Base-by-base conservation (phyloP, 2,888 invertebrate genomes). In the Neoitamus cyanurus region DNA sequence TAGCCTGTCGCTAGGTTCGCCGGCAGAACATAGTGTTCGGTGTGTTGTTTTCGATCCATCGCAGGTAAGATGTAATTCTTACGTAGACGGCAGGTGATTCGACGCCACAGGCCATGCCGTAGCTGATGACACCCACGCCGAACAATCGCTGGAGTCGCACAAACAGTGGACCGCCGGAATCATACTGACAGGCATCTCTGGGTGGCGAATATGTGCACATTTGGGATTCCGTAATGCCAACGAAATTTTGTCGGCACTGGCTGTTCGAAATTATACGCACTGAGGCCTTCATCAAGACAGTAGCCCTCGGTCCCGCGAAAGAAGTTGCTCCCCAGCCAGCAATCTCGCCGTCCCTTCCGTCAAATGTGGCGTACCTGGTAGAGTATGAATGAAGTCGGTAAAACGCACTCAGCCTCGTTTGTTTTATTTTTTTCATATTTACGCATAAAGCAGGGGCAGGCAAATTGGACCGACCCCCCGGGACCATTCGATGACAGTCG, bases 401-500 rank as follows among this genome's bases (percentile, higher is more conserved):
- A n/a, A n/a, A n/a, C n/a, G n/a, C 4, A 42, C 42, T 5, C 3
- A 42, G 1, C 13, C 6, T 5, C n/a, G n/a, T n/a, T n/a, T n/a
- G n/a, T n/a, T n/a, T n/a, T n/a, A n/a, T 42, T 42, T 42, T 42
- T 5, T 42, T 1, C 5, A 31, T 75, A 80, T 20, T 37, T 84
- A 85, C 85, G 84, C 75, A 46, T 84, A 84, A 34, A 77, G 42
- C 68, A 83, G 88, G 0, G 94, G 94, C 73, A 94, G 89, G 87
- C 94, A 94, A 36, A 91, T 93, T 0, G 94, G 94, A 0, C 93
- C 94, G 5, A 94, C 93, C 78, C 91, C 89, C 0, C 91, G 88
- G 85, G 90, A 93, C 88, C 92, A 94, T 5, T 84, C 84, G 0
- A 94, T 93, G 0, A 87, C 83, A 0, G 87, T 87, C 1, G 86